A percentile compares a stretch with the other conserved stretches of the same genome.
Evolutionary conservation across 2,888 invertebrate species (phyloP).

Genomic region (Drosophila neonasuta): DNA sequence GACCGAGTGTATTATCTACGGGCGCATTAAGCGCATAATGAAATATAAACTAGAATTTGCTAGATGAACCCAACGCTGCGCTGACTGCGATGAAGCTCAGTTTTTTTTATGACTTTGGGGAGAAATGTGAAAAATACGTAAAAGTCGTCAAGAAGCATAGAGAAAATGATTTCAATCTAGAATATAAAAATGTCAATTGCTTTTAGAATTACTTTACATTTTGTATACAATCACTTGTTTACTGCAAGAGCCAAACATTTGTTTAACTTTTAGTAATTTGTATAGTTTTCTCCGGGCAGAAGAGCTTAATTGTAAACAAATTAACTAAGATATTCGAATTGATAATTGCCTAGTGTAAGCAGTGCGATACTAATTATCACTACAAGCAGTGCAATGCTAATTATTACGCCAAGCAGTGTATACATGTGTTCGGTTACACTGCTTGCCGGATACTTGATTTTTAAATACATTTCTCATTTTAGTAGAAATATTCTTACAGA

Average conservation of each 20-base stretch:
- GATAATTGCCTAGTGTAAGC: background rate
- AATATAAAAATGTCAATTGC: background rate
- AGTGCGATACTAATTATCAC: background rate
- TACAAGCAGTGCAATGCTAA: background rate
- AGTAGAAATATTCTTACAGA: too few species aligned
- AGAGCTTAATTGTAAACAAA: background rate
- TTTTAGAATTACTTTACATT: background rate
- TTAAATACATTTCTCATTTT: too few species aligned
- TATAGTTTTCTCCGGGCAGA: background rate
- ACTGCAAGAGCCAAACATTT: background rate
- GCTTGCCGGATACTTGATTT: background rate
- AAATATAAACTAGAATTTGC: background rate
- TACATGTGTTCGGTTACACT: background rate
- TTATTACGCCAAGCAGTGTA: background rate
- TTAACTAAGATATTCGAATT: background rate
- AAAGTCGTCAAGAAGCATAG: background rate
- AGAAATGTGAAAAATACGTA: background rate
- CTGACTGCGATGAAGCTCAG: background rate
- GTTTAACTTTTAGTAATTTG: background rate
- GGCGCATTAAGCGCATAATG: conserved; percentile 15
- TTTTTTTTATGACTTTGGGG: background rate
- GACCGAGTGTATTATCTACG: conserved; percentile 12
- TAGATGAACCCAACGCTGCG: background rate
- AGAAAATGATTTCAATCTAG: background rate
- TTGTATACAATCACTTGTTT: background rate